Evolutionary conservation across 2,888 invertebrate genomes (phyloP).

Genomic region (Furcula furcula): DNA sequence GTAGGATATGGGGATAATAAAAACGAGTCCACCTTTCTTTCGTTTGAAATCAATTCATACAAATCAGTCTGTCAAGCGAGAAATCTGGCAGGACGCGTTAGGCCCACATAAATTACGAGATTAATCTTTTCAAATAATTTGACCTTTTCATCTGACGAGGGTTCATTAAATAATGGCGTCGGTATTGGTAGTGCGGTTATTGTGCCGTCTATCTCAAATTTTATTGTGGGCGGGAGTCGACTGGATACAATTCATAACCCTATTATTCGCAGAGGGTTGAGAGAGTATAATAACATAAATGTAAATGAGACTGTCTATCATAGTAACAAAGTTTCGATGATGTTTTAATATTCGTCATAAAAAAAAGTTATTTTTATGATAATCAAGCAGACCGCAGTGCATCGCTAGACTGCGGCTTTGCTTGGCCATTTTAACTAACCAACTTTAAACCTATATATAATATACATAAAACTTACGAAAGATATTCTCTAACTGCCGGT

Average conservation of each 20-base stretch:
- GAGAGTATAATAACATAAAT: slow-evolving; percentile 12
- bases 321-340: not conserved
- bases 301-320: slow-evolving; percentile 9
- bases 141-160: slow-evolving; percentile 81
- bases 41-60: slow-evolving; percentile 63
- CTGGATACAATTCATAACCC: slow-evolving; percentile 40
- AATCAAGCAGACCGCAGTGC: no score
- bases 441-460: no score
- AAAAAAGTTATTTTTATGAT: no score
- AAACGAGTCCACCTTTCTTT: slow-evolving; percentile 27
- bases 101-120: slow-evolving; percentile 77
- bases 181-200: slow-evolving; percentile 75
- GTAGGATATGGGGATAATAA: slow-evolving; percentile 10
- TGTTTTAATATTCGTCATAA: slow-evolving; percentile 4
- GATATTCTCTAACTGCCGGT: no score
- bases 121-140: slow-evolving; percentile 82
- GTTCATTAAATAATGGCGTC: slow-evolving; percentile 79
- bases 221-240: slow-evolving; percentile 59
- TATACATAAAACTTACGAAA: no score
- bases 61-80: slow-evolving; percentile 60
- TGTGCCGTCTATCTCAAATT: slow-evolving; percentile 78
- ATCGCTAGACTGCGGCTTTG: no score
- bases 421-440: no score
- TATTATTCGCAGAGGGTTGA: slow-evolving; percentile 29
- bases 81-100: slow-evolving; percentile 67